Base-by-base conservation (phyloP, 1,140 invertebrate genomes). In the Copidosoma floridanum region DNA sequence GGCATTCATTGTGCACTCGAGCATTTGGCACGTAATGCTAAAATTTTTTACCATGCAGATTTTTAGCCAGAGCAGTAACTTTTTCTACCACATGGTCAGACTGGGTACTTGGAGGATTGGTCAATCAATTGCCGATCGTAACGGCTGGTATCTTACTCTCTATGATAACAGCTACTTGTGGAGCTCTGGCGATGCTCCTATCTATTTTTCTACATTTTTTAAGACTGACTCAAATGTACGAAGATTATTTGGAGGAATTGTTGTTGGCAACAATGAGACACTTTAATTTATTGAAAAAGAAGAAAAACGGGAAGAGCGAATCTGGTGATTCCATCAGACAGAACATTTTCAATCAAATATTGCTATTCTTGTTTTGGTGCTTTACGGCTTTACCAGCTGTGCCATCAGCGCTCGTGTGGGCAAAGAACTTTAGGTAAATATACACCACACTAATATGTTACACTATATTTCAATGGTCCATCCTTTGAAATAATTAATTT, bases 201-300 rank as follows among this genome's bases (percentile, higher is more conserved):
- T 76, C 75, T 26, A 71, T 82, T 40, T 80, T 73, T 70, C 55
- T 77, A 1, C 70, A 71, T 50, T 73, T 72, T 58, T 75, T 82
- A 35, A 76, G 87, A 82, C 67, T 90, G 4, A 87, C 86, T 3
- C 87, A 85, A 79, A 85, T 89, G 76, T 89, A 88, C 37, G 88
- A 90, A 73, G 87, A 90, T 71, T 89, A 87, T 68, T 70, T 90
- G 14, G 88, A 90, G 76, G 84, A 88, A 70, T 82, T 86, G 14
- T 68, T 80, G 14, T 63, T 78, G 46, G 63, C 70, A 4, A 69
- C 72, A 1, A 66, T 80, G 11, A 68, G 68, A 32, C 63, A 68
- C 24, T 71, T 73, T 37, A 65, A 64, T 53, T 63, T 70, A 16
- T 60, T 70, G 4, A 71, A 68, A 65, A 62, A 29, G 53, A 52